A percentile compares a stretch with the other conserved stretches of the same genome.
phyloP scores from a whole-genome alignment of 2,797 vertebrate genomes.

The Lepilemur ruficaudatus region DNA sequence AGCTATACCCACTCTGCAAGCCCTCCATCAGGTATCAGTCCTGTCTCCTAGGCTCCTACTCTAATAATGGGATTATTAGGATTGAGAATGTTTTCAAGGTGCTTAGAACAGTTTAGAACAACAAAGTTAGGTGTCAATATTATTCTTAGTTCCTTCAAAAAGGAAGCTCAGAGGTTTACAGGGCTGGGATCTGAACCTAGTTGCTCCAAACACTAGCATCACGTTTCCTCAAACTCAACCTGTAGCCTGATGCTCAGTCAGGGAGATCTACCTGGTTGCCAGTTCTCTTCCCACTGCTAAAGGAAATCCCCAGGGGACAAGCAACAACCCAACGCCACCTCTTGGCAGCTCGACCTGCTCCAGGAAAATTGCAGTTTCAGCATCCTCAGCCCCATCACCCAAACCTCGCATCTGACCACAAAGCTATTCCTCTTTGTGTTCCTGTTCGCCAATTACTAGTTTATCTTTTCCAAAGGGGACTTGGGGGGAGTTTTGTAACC shows the following conservation, averaged over 20 bases:
- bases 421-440: neutral
- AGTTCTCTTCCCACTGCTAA: neutral
- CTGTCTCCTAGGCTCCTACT: too few relatives aligned
- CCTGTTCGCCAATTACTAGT: neutral
- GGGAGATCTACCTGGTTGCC: neutral
- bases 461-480: neutral
- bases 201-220: neutral
- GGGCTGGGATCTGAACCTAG: neutral
- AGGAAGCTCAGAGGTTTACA: neutral
- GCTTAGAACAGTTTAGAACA: neutral
- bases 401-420: neutral
- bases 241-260: neutral
- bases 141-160: neutral
- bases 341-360: neutral
- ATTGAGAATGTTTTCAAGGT: neutral
- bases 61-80: neutral
- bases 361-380: neutral
- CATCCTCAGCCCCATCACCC: neutral
- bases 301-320: neutral
- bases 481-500: neutral
- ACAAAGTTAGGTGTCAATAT: neutral
- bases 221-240: neutral
- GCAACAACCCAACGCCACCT: neutral
- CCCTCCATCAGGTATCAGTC: too few relatives aligned
- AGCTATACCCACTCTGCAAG: too few relatives aligned